Percentiles rank a stretch among this genome's conserved stretches.
phyloP scores from a whole-genome alignment of 2,888 invertebrate species.

The Drosophila buzzatii region DNA sequence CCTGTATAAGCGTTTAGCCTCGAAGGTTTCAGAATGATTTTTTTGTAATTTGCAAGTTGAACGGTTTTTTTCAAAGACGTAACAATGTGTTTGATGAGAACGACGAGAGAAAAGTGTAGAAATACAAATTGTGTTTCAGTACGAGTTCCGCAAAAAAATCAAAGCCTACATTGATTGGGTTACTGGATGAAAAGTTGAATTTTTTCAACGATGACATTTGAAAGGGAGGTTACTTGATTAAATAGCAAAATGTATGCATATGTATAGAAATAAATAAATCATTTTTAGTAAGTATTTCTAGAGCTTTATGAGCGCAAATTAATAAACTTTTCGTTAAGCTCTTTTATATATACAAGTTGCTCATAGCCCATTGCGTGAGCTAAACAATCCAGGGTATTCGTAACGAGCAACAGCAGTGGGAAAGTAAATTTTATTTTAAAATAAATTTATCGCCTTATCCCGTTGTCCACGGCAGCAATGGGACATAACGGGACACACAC shows the following conservation, averaged over 20 bases:
- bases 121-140: fast-evolving
- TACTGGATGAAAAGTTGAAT: background rate
- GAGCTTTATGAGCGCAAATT: too few species aligned
- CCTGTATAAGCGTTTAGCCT: background rate
- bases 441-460: constrained; percentile 80
- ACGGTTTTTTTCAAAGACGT: background rate
- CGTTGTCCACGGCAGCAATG: constrained; percentile 76
- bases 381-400: constrained; percentile 32
- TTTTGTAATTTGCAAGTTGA: background rate
- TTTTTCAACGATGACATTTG: too few species aligned
- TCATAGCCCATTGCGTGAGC: constrained; percentile 1
- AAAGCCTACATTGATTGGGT: background rate
- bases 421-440: constrained; percentile 81
- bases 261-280: too few species aligned
- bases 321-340: too few species aligned
- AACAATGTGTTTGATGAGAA: background rate
- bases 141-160: background rate
- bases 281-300: too few species aligned
- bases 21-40: background rate
- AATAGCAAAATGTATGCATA: too few species aligned
- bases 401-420: constrained; percentile 58
- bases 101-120: background rate
- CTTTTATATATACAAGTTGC: background rate
- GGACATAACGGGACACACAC: constrained; percentile 14
- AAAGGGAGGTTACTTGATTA: too few species aligned